A percentile compares a stretch with the other conserved stretches of the same genome.
phyloP scores from a whole-genome alignment of 2,113 vertebrate species.

The Grammomys dolichurus region DNA sequence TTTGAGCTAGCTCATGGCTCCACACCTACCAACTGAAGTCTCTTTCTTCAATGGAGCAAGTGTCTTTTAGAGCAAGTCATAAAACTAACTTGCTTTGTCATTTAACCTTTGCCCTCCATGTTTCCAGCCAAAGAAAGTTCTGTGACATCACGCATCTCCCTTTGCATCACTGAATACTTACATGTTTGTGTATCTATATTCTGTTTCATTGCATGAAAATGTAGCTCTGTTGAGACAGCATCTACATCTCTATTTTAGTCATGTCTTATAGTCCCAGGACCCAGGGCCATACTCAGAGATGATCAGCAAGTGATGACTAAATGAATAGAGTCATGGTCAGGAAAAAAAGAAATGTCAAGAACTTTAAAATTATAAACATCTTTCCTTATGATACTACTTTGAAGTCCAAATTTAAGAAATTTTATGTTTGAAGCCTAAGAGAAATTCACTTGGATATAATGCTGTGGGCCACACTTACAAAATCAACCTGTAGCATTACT shows the following conservation, averaged over 20 bases:
- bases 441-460: neutral
- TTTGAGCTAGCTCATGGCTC: neutral
- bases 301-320: neutral
- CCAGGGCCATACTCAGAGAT: neutral
- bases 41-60: neutral
- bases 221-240: neutral
- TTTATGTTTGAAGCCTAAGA: neutral
- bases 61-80: neutral
- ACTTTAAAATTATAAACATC: neutral
- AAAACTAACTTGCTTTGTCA: neutral
- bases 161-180: fast-evolving
- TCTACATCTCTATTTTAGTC: neutral
- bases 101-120: neutral
- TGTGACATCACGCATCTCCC: neutral
- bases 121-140: neutral
- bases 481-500: neutral
- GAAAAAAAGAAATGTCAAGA: neutral
- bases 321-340: neutral
- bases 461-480: neutral
- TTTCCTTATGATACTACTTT: neutral
- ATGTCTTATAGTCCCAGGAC: neutral
- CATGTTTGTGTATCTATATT: neutral
- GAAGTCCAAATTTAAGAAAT: neutral
- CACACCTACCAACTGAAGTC: neutral
- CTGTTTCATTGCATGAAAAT: neutral